Conservation (phyloP, 2,113 vertebrate genomes). For the Sisor rabdophorus region DNA sequence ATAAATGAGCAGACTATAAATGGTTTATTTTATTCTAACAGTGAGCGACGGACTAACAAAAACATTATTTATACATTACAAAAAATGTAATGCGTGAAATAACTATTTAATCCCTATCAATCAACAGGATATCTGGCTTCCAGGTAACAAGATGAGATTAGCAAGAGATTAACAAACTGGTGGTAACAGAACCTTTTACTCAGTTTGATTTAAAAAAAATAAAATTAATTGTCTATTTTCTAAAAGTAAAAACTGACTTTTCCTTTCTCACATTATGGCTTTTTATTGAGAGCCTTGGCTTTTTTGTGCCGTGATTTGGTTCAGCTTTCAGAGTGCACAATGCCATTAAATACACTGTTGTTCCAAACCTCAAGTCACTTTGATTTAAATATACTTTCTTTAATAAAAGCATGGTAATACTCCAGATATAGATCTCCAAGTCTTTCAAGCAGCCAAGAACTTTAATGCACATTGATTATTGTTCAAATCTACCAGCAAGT, state of each 20-base stretch:
- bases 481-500: constrained; percentile 41
- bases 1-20: no score
- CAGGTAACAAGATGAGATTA: no score
- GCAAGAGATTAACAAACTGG: no score
- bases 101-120: no score
- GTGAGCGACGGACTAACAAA: no score
- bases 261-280: constrained; percentile 47
- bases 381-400: constrained; percentile 49
- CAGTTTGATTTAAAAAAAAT: constrained; percentile 42
- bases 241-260: constrained; percentile 54
- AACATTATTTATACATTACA: no score
- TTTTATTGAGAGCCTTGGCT: constrained; percentile 51
- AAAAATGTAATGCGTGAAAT: no score
- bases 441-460: constrained; percentile 26
- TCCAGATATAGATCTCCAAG: constrained; percentile 45
- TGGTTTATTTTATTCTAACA: no score
- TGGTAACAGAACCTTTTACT: constrained; percentile 21
- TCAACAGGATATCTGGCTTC: no score
- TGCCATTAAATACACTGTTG: constrained; percentile 51
- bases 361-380: constrained; percentile 44
- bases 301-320: constrained; percentile 9
- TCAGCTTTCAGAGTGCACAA: constrained; percentile 50
- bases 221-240: constrained; percentile 51
- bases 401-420: constrained; percentile 44
- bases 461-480: constrained; percentile 26